These are phyloP conservation scores for Diabrotica undecimpunctata DNA, from an alignment of 1,140 invertebrate species.

Conservation along the genomic window DNA sequence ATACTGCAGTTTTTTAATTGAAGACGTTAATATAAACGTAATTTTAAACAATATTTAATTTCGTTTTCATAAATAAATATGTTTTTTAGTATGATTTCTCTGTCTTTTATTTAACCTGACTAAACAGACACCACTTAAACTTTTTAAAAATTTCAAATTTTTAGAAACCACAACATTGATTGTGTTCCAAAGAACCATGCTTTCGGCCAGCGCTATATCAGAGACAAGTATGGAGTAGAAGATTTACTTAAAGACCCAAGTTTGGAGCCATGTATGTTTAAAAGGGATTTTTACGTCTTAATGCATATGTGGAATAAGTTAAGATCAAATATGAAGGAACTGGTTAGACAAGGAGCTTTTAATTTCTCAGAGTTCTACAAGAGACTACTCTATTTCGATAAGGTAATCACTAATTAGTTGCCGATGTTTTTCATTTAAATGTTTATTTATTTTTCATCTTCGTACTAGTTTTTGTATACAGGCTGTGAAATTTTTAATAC, in stretches of 20 bases:
- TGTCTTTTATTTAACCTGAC: no score
- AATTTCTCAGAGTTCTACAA: slow-evolving; percentile 46
- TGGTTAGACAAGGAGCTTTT: slow-evolving; percentile 42
- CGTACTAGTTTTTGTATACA: no score
- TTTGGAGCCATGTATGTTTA: slow-evolving; percentile 35
- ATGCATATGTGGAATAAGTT: slow-evolving; percentile 49
- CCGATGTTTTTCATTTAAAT: slow-evolving; percentile 6
- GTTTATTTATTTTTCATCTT: neutral
- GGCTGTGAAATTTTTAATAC: no score
- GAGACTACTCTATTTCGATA: slow-evolving; percentile 48
- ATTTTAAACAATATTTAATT: no score
- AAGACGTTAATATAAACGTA: no score
- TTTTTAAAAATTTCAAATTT: slow-evolving; percentile 16
- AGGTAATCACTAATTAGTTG: slow-evolving; percentile 24
- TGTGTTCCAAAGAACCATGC: slow-evolving; percentile 47
- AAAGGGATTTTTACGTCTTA: slow-evolving; percentile 41
- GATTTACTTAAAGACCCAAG: slow-evolving; percentile 47
- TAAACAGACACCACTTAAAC: no score
- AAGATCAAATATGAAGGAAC: slow-evolving; percentile 44
- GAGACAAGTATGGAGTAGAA: slow-evolving; percentile 46
- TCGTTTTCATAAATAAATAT: no score
- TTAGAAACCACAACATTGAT: slow-evolving; percentile 48
- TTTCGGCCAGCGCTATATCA: slow-evolving; percentile 48
- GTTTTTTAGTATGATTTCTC: no score
- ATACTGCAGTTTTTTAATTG: no score